Percentiles rank a stretch among this genome's conserved stretches.
Conservation (phyloP, 2,888 invertebrate species). For the Monochamus alternatus region DNA sequence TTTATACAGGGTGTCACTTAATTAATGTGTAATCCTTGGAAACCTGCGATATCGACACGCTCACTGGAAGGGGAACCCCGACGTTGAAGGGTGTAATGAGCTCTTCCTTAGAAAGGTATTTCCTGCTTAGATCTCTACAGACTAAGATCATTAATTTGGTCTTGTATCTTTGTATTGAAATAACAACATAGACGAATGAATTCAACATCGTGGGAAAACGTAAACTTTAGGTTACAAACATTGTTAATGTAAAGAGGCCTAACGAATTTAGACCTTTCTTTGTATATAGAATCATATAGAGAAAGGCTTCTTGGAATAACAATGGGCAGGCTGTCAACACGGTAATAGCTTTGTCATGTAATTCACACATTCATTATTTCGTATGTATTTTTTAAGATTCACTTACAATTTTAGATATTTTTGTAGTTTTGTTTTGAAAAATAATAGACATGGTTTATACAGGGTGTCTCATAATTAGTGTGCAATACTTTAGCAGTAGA, state of each 20-base stretch:
- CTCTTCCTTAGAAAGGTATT: constrained; percentile 88
- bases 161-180: constrained; percentile 20
- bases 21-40: too few relatives aligned
- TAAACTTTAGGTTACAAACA: neutral
- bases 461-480: too few relatives aligned
- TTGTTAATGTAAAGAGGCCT: neutral
- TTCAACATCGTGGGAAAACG: constrained; percentile 13
- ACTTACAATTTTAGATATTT: too few relatives aligned
- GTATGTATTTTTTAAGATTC: too few relatives aligned
- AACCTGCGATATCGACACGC: constrained; percentile 84
- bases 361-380: too few relatives aligned
- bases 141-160: constrained; percentile 17
- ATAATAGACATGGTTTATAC: too few relatives aligned
- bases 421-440: too few relatives aligned
- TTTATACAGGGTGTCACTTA: too few relatives aligned
- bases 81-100: constrained; percentile 91
- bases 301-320: too few relatives aligned
- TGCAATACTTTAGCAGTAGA: too few relatives aligned
- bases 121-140: constrained; percentile 11
- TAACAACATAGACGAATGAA: constrained; percentile 11
- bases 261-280: constrained; percentile 8
- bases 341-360: too few relatives aligned
- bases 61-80: constrained; percentile 89
- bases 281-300: neutral
- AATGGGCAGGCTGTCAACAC: too few relatives aligned